A percentile compares a stretch with the other conserved stretches of the same genome.
Evolutionary conservation across 2,113 vertebrate genomes (phyloP).

Genomic region (Oenanthe oenanthe): DNA sequence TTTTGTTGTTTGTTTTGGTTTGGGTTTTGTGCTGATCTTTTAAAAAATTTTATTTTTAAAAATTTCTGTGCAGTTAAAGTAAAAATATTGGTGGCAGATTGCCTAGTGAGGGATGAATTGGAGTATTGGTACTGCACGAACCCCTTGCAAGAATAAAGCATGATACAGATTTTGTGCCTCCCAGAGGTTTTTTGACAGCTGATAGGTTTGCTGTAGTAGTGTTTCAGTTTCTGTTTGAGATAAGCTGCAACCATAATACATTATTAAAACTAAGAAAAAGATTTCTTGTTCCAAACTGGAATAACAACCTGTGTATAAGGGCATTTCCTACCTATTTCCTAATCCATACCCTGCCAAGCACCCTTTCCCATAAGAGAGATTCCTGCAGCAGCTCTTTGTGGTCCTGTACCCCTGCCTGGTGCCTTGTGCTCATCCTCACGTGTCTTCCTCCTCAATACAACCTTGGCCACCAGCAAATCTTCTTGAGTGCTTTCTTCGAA

Average conservation of each 20-base stretch:
- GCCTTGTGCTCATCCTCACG: neutral
- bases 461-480: neutral
- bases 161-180: neutral
- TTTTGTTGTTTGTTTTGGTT: no score
- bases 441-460: neutral
- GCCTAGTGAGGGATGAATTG: neutral
- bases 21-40: neutral
- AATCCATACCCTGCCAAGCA: neutral
- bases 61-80: neutral
- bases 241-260: neutral
- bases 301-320: neutral
- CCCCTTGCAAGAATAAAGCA: neutral
- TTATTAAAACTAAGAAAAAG: neutral
- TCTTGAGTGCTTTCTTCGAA: conserved; percentile 25
- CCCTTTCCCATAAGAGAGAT: neutral
- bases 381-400: neutral
- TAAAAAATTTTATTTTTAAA: neutral
- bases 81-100: neutral
- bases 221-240: neutral
- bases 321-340: neutral
- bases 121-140: neutral
- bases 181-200: neutral
- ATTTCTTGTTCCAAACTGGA: neutral
- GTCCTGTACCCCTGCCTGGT: neutral
- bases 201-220: neutral